Evolutionary conservation across 2,797 vertebrate species (phyloP), one percentile per base, ranked within the genome.

Genomic region (Phalloptychus januarius): DNA sequence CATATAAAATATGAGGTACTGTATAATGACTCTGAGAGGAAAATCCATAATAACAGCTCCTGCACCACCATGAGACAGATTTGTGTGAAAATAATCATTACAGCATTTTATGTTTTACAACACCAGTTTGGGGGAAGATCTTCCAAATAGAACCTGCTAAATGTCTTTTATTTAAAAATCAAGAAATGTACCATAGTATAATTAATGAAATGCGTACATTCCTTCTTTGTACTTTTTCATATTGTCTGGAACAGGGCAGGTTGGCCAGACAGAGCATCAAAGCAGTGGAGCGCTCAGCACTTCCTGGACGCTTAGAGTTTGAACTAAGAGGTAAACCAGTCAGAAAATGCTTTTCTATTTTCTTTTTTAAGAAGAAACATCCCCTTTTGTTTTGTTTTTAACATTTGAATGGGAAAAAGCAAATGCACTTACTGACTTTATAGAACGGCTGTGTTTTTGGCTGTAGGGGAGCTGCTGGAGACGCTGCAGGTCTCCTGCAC

Each of bases 401-500:
- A 4, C 1, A 1, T 72, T n/a, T 36, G 18, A 65, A 65, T 2
- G 1, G 15, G 7, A 2, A 54, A 78, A 78, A 69, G 7, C 25
- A 44, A 13, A 7, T 44, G 48, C 28, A 18, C 2, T 63, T 58
- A 80, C 25, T 38, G 5, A 44, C 80, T 74, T 78, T 1, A 56
- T 80, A 8, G 73, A 12, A 74, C 63, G 4, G 1, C 28, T 85
- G 79, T 76, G 16, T 86, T 74, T 85, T 82, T 80, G 87, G 67
- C 76, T 83, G 2, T 42, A 96, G 97, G 96, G 83, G 95, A 95
- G 25, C 86, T 97, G 81, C 83, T 96, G 94, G 96, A 97, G 82
- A 94, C 96, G 0, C 87, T 97, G 85, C 88, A 95, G 70, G 89
- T 97, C 54, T 95, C 90, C 1, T 97, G 96, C 77, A 87, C 84